These are phyloP conservation scores for Verasper variegatus DNA, from an alignment of 2,113 vertebrate genomes.

Conservation along the genomic window DNA sequence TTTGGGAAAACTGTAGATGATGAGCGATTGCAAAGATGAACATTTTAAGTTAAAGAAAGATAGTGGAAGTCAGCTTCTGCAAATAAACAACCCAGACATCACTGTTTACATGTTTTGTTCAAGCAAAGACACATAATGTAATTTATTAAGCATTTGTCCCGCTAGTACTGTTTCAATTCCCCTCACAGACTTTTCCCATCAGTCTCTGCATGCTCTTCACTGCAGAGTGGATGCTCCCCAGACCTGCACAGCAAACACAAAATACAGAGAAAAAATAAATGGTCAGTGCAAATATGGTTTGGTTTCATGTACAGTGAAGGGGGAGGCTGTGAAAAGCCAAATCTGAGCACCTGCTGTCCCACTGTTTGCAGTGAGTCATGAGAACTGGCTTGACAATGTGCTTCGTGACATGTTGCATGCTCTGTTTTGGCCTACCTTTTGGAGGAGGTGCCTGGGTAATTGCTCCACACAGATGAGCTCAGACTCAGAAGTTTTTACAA, in stretches of 20 bases:
- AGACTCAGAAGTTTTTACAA: conserved; percentile 6
- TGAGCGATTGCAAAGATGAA: too few species aligned
- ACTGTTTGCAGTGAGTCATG: conserved; percentile 65
- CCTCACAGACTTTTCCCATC: not conserved
- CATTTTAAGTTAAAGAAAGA: too few species aligned
- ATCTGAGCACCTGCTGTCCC: conserved; percentile 51
- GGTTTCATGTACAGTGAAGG: not conserved
- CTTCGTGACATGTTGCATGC: conserved; percentile 38
- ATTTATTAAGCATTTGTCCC: not conserved
- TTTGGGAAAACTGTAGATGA: too few species aligned
- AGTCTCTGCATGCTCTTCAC: not conserved
- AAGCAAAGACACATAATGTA: too few species aligned
- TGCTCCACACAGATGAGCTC: conserved; percentile 22
- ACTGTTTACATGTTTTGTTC: too few species aligned
- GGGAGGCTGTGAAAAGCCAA: conserved; percentile 15
- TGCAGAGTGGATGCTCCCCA: not conserved
- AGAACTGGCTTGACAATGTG: conserved; percentile 48
- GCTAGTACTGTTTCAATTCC: not conserved
- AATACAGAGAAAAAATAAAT: not conserved
- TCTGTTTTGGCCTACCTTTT: conserved; percentile 45
- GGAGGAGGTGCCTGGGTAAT: conserved; percentile 28
- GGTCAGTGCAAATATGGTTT: not conserved
- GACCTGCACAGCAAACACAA: not conserved
- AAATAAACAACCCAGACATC: too few species aligned
- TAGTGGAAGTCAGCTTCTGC: too few species aligned